Evolutionary conservation across 2,888 invertebrate species (phyloP).

Genomic region (Trachelus iudaicus): DNA sequence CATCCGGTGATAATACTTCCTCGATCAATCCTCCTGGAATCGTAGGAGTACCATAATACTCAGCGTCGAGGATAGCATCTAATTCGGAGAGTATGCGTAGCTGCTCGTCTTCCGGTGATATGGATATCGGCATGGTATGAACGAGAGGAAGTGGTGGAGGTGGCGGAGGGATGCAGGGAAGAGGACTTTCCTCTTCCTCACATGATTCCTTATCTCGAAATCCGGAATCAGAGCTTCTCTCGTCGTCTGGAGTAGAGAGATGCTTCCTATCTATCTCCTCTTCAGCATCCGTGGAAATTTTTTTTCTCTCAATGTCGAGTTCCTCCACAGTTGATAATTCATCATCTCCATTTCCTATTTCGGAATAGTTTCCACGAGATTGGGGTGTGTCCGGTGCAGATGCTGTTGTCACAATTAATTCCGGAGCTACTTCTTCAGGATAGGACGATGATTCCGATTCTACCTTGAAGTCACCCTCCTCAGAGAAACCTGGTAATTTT

Average conservation of each 20-base stretch:
- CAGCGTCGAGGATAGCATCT: slow-evolving; percentile 60
- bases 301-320: slow-evolving; percentile 25
- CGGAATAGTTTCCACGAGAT: slow-evolving; percentile 43
- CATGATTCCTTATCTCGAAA: slow-evolving; percentile 67
- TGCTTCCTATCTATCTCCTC: slow-evolving; percentile 65
- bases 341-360: slow-evolving; percentile 44
- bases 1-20: neutral
- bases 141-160: slow-evolving; percentile 12
- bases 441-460: neutral
- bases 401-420: slow-evolving; percentile 29
- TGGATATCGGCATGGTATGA: slow-evolving; percentile 24
- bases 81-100: slow-evolving; percentile 56
- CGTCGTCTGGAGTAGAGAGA: slow-evolving; percentile 67
- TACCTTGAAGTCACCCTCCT: slow-evolving; percentile 38
- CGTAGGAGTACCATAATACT: slow-evolving; percentile 49
- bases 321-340: slow-evolving; percentile 52
- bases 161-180: slow-evolving; percentile 36
- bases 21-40: slow-evolving; percentile 16
- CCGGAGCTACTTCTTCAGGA: slow-evolving; percentile 22
- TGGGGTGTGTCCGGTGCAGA: slow-evolving; percentile 47
- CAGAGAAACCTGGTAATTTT: slow-evolving; percentile 45
- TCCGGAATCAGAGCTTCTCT: slow-evolving; percentile 67
- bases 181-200: slow-evolving; percentile 59
- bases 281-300: slow-evolving; percentile 35
- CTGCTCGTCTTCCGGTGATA: slow-evolving; percentile 57